Base-by-base conservation (phyloP, 2,888 invertebrate species). In the Podabrus alpinus region DNA sequence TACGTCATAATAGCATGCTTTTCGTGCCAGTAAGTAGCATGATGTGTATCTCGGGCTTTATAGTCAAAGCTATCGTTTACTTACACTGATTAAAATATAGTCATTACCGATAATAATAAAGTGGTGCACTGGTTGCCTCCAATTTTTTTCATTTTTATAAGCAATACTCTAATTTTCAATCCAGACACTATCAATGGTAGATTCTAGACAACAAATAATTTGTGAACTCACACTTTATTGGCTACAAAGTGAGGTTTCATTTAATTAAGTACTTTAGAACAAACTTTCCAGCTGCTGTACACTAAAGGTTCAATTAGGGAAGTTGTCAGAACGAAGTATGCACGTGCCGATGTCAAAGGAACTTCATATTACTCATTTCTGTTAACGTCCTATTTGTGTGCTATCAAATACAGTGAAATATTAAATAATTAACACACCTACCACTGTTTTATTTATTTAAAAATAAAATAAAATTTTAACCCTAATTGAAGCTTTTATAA, bases 301-400 rank as follows among this genome's bases (percentile, higher is more conserved):
- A 70, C 69, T 70, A 73, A 76, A 76, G 71, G 73, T 73, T 76
- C 73, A 73, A 76, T 73, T 73, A 76, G 68, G 29, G 76, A 75
- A 73, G 68, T 66, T 73, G 68, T 66, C 69, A 76, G 73, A 73
- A 73, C 70, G 73, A 76, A 73, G 71, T 76, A 76, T 76, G 73
- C 76, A 76, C 76, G 76, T 76, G 76, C 76, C 73, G 68, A 76
- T 73, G 70, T 76, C 76, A 76, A 76, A 76, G 76, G 76, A 76
- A 66, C 62, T 66, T 73, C 68, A 71, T 59, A 16, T 76, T 76
- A 72, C 73, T 76, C 72, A 76, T 76, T 76, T 76, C 70, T 71
- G 73, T 73, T 69, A 17, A 64, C 19, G 19, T 16, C 61, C 61
- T 64, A 64, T 64, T 64, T 64, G 62, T 19, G n/a, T 45, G 45